Evolutionary conservation across 37 sponge, comb jelly and placozoan genomes (phyloP), one percentile per base, ranked within the genome.

Genomic region (Aplysina aerophoba): DNA sequence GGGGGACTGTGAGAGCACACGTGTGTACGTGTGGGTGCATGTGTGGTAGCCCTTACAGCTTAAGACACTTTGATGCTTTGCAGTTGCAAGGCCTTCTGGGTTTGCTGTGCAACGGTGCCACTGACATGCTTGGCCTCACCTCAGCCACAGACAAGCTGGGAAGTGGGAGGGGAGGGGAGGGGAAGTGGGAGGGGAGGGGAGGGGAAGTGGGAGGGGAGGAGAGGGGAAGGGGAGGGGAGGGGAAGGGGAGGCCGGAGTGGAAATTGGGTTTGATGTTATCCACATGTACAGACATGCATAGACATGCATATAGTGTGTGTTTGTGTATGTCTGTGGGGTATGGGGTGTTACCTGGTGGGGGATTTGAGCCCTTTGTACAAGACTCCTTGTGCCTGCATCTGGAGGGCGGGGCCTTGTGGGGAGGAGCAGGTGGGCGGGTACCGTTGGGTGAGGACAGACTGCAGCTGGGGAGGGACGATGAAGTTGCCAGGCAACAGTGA

Each of bases 71-170:
- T 19, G 98, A 97, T 71, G 92, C 93, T 36, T 94, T 91, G 77
- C 98, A 97, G 87, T 97, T 95, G 85, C 98, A 97, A 20, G 95
- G 95, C 81, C 95, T 95, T 63, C 97, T 94, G 14, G 97, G 93
- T 63, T 94, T 95, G 72, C 60, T 87, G 57, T 75, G 78, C 54
- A 75, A 54, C 2, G 54, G 54, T 25, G 54, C 78, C 54, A 75
- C 54, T 15, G 78, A 12, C 71, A 69, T 69, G 28, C 33, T 31
- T 16, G 71, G 34, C 33, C 34, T 69, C 12, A 30, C 34, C 17
- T 31, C 34, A 1, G 71, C 15, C 27, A 67, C 11, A 22, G 71
- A 30, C 65, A 44, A 44, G 8, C 50, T 44, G 50, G 8, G 50
- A 3, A 36, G 15, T 16, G 63, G 73, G 61, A 3, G 8, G 50